Base-by-base conservation (phyloP, 1,140 invertebrate species). In the Vollenhovia emeryi region DNA sequence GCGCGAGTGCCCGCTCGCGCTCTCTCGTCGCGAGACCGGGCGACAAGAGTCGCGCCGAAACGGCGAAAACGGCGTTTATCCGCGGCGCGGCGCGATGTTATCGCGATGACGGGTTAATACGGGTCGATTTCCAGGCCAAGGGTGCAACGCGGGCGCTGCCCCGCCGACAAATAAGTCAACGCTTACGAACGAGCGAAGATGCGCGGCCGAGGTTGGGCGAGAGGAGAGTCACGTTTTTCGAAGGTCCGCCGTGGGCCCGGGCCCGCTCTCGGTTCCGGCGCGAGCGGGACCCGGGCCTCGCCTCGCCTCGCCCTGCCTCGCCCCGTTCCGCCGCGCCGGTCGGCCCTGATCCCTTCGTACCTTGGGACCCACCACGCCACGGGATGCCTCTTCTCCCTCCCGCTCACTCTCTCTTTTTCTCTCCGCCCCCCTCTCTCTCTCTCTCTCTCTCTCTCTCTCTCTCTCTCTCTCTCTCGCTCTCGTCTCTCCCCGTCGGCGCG, bases 281-380 rank as follows among this genome's bases (percentile, higher is more conserved):
- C 5, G 45, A 55, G 33, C 30, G 4, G 73, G 68, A 62, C 48
- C 45, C 69, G 83, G 75, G 87, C n/a, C 57, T 57, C 69, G 57
- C 40, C 50, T 43, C 36, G 68, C 62, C 24, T 48, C 43, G 43
- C 57, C 57, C 21, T 36, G 33, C 76, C 21, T 24, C 75, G 59
- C 27, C 27, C 30, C 45, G 75, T 43, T 33, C 21, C 24, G 43
- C 62, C 84, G 59, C 43, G 66, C 75, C 79, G 60, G 86, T 43
- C 79, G 84, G 71, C 86, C 86, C 80, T 86, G 87, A 90, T 90
- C 89, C 86, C 85, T 90, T 88, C 62, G 84, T 89, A 78, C 57
- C 86, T 85, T 84, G 86, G 91, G 92, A 93, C 91, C 92, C 86
- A 92, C 92, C 91, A 86, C 92, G 78, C 93, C 90, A 91, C 91